phyloP scores from a whole-genome alignment of 2,113 vertebrate species.

The Lepus timidus region DNA sequence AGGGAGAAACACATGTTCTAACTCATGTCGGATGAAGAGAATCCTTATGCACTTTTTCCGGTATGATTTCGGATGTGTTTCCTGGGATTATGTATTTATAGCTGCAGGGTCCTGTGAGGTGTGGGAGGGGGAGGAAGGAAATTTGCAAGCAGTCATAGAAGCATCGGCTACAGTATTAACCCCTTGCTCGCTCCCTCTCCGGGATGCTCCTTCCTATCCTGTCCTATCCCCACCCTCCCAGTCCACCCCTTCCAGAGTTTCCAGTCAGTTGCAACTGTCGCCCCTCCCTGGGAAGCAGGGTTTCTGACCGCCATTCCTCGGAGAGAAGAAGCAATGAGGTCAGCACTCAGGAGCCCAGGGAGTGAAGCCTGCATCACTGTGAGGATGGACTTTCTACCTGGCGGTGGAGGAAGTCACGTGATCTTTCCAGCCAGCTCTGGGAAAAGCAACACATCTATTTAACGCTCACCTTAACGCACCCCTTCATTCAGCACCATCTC shows the following conservation, averaged over 20 bases:
- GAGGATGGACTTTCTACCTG: background rate
- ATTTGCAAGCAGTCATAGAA: conserved; percentile 8
- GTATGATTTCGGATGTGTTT: background rate
- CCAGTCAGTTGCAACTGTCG: background rate
- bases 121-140: fast-evolving
- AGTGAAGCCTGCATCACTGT: background rate
- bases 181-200: background rate
- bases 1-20: too few relatives aligned
- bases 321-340: background rate
- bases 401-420: conserved; percentile 8
- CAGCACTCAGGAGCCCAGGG: background rate
- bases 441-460: conserved; percentile 21
- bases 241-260: background rate
- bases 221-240: too few relatives aligned
- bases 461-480: background rate
- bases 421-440: conserved; percentile 40
- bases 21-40: background rate
- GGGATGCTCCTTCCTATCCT: background rate
- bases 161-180: background rate
- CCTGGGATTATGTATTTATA: background rate
- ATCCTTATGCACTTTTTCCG: background rate
- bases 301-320: background rate
- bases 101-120: background rate
- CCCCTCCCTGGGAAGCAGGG: background rate
- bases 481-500: background rate